Percentiles rank a stretch among this genome's conserved stretches.
phyloP scores from a whole-genome alignment of 2,797 vertebrate species.

The Hippoglossus hippoglossus region DNA sequence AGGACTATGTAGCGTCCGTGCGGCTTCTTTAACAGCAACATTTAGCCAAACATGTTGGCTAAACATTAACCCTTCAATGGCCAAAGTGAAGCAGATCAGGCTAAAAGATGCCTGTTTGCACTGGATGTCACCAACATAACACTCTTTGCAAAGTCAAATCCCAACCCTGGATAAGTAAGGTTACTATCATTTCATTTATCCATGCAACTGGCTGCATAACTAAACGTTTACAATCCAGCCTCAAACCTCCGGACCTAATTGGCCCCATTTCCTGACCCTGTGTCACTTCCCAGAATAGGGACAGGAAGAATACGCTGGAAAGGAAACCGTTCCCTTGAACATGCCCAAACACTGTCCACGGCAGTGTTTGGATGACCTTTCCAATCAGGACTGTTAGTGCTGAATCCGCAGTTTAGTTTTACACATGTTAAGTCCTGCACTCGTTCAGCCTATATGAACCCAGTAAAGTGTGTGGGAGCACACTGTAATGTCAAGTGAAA shows the following conservation, averaged over 20 bases:
- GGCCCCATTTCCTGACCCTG: slow-evolving; percentile 62
- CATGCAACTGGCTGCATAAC: neutral
- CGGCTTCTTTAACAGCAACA: neutral
- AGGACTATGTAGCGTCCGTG: neutral
- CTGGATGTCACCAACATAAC: neutral
- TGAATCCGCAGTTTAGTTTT: slow-evolving; percentile 70
- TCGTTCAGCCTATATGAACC: slow-evolving; percentile 3
- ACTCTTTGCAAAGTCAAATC: neutral
- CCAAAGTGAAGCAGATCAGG: neutral
- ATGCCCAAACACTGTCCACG: slow-evolving; percentile 61
- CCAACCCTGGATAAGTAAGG: neutral
- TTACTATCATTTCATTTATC: neutral
- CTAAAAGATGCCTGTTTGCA: neutral
- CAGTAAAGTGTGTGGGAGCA: neutral
- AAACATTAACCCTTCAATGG: neutral
- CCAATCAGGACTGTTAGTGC: slow-evolving; percentile 47
- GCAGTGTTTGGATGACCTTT: slow-evolving; percentile 61
- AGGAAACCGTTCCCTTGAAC: slow-evolving; percentile 68
- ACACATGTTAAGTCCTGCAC: slow-evolving; percentile 14
- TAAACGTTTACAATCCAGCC: neutral
- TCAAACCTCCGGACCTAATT: slow-evolving; percentile 27
- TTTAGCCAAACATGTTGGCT: neutral
- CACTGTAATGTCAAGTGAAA: neutral
- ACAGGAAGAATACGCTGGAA: slow-evolving; percentile 65
- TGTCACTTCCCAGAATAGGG: slow-evolving; percentile 45